A percentile compares a stretch with the other conserved stretches of the same genome.
These are phyloP conservation scores for Cosmia pyralina DNA, from an alignment of 2,888 invertebrate genomes.

Conservation along the genomic window DNA sequence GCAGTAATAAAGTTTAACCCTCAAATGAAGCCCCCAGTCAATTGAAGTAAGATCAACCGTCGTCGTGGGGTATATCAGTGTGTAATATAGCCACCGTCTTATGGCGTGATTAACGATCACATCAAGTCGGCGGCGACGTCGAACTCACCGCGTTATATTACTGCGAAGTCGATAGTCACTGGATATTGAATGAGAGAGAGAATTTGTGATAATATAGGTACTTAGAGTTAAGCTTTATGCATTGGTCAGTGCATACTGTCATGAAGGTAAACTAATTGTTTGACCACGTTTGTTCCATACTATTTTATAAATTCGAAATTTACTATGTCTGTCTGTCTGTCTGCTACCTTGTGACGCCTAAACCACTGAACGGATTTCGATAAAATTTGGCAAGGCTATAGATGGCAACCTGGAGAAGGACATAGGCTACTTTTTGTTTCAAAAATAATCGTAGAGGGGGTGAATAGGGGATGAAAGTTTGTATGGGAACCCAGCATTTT, in stretches of 20 bases:
- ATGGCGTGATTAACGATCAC: conserved; percentile 61
- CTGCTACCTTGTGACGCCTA: too few relatives aligned
- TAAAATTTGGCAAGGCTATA: too few relatives aligned
- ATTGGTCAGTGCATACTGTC: background rate
- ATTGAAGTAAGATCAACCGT: conserved; percentile 55
- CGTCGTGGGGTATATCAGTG: conserved; percentile 49
- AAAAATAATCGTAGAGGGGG: too few relatives aligned
- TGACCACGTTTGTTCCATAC: too few relatives aligned
- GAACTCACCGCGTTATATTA: conserved; percentile 40
- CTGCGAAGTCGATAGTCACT: conserved; percentile 19
- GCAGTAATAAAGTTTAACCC: conserved; percentile 29
- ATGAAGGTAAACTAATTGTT: background rate
- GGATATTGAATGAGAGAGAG: conserved; percentile 28
- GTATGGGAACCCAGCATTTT: too few relatives aligned
- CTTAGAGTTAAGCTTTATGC: background rate
- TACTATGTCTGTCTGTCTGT: too few relatives aligned
- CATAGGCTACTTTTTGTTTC: too few relatives aligned
- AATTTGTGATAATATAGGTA: conserved; percentile 2
- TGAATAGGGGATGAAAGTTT: too few relatives aligned
- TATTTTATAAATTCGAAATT: too few relatives aligned
- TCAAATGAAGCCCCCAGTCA: conserved; percentile 38
- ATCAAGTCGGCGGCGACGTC: conserved; percentile 39
- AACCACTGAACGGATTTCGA: too few relatives aligned
- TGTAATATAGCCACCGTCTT: conserved; percentile 56
- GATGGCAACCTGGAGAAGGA: too few relatives aligned